Conservation (phyloP, 2,113 vertebrate species). For the Cottus gobio region DNA sequence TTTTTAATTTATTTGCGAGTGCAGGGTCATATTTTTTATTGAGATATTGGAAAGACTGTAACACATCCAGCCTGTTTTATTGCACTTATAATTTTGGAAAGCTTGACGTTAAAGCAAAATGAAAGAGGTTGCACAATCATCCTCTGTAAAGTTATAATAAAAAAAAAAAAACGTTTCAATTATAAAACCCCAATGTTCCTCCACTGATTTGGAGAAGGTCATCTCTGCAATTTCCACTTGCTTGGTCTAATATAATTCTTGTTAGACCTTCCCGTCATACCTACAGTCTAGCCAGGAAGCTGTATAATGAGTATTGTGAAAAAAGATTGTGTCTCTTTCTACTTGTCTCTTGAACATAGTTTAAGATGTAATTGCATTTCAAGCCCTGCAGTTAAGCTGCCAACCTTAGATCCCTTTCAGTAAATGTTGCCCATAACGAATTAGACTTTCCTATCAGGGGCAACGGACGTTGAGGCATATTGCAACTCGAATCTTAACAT, state of each 20-base stretch:
- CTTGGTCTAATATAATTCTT: not conserved
- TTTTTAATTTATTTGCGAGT: not conserved
- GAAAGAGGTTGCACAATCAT: not conserved
- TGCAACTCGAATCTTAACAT: not conserved
- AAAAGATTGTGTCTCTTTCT: not conserved
- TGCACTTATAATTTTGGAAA: not conserved
- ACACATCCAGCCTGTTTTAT: not conserved
- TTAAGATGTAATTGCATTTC: no score
- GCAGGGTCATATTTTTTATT: not conserved
- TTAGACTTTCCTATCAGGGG: not conserved
- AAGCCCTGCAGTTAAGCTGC: not conserved
- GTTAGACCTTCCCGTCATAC: not conserved
- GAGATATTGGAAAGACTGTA: not conserved
- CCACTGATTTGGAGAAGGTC: conserved; percentile 22
- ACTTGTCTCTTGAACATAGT: not conserved
- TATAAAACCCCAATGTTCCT: not conserved
- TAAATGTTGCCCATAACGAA: no score
- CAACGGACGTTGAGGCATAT: not conserved
- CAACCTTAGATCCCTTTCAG: not conserved
- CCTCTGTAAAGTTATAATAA: not conserved
- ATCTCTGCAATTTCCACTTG: conserved; percentile 16
- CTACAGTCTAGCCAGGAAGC: conserved; percentile 2
- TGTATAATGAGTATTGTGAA: not conserved
- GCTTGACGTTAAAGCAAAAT: not conserved
- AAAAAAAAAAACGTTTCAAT: conserved; percentile 9